Evolutionary conservation across 2,113 vertebrate species (phyloP).

Genomic region (Eonycteris spelaea): DNA sequence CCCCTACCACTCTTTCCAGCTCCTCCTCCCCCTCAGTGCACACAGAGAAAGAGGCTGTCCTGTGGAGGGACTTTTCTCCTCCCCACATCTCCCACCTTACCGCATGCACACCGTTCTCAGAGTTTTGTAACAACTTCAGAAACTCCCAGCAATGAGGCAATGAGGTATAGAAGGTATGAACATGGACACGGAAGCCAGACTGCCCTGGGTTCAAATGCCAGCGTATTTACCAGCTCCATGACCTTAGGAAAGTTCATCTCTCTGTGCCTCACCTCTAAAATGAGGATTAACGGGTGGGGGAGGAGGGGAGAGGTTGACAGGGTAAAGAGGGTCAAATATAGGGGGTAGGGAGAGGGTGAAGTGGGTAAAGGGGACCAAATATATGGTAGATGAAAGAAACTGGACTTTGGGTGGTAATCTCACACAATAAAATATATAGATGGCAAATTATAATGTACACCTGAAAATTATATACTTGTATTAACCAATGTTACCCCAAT

Average conservation of each 20-base stretch:
- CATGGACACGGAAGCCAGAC: neutral
- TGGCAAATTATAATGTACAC: too few species aligned
- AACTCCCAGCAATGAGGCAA: neutral
- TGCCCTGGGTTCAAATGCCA: neutral
- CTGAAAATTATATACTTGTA: too few species aligned
- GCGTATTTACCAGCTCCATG: neutral
- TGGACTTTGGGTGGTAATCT: too few species aligned
- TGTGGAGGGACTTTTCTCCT: too few species aligned
- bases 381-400: too few species aligned
- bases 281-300: too few species aligned
- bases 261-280: neutral
- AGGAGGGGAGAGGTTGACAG: too few species aligned
- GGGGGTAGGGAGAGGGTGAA: too few species aligned
- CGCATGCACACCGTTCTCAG: neutral
- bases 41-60: neutral
- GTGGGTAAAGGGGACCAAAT: too few species aligned
- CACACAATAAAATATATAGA: too few species aligned
- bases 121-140: neutral
- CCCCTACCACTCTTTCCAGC: neutral
- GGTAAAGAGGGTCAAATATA: too few species aligned
- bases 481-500: too few species aligned
- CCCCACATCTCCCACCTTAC: neutral
- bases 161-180: neutral
- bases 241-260: neutral
- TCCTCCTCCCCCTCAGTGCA: neutral